A percentile compares a stretch with the other conserved stretches of the same genome.
Conservation (phyloP, 35 echinoderm and acorn worm genomes). For the Ophioderma brevispina region DNA sequence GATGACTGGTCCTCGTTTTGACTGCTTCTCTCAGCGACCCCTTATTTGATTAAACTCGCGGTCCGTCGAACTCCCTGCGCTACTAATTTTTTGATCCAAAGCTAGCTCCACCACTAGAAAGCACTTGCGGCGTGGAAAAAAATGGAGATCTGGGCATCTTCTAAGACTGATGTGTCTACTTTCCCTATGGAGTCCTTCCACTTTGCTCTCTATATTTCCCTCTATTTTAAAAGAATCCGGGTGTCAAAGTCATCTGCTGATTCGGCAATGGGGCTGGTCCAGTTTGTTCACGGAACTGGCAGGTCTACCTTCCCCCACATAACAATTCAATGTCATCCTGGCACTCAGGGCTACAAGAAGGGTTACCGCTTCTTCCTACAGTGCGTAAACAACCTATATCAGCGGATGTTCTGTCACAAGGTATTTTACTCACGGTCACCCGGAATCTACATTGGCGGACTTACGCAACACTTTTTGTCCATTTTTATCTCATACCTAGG, state of each 20-base stretch:
- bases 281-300: slow-evolving; percentile 29
- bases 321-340: slow-evolving; percentile 18
- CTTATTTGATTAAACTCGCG: background rate
- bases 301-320: slow-evolving; percentile 16
- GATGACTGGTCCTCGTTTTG: background rate
- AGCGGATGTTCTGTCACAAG: background rate
- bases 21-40: background rate
- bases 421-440: background rate
- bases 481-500: background rate
- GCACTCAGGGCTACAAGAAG: slow-evolving; percentile 26
- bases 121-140: background rate
- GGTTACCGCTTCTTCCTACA: background rate
- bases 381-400: background rate
- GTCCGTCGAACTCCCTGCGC: background rate
- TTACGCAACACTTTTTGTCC: background rate
- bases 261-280: background rate
- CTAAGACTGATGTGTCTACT: background rate
- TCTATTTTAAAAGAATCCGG: background rate
- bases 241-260: background rate
- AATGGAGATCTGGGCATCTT: slow-evolving; percentile 14
- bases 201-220: background rate
- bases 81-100: background rate
- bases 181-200: slow-evolving; percentile 4
- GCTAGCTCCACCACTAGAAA: background rate
- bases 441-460: background rate